These are phyloP conservation scores for Stratiomys singularior DNA, from an alignment of 2,888 invertebrate genomes.

Conservation along the genomic window DNA sequence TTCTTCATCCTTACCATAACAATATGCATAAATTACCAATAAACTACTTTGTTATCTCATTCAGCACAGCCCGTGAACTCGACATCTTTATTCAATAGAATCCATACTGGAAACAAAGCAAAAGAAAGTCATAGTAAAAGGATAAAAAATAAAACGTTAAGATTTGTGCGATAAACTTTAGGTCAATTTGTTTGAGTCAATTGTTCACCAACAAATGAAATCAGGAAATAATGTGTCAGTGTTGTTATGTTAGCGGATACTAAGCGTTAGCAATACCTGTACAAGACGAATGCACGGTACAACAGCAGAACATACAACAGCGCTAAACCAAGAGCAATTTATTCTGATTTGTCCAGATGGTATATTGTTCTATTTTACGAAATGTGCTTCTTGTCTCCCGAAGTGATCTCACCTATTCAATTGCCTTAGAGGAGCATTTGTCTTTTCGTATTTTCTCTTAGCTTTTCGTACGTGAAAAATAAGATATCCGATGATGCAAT, in stretches of 20 bases:
- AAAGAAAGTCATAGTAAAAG: too few species aligned
- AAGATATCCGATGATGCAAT: too few species aligned
- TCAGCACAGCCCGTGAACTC: neutral
- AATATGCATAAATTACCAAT: too few species aligned
- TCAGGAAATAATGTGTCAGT: neutral
- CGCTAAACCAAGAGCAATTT: neutral
- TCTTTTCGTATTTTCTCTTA: neutral
- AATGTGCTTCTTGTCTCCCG: neutral
- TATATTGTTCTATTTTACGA: neutral
- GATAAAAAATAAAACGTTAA: neutral
- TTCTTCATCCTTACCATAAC: too few species aligned
- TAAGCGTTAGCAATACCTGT: neutral
- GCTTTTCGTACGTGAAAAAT: too few species aligned
- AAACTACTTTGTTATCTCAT: too few species aligned
- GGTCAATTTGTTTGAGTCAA: conserved; percentile 9
- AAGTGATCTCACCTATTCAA: neutral
- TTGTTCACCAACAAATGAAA: neutral
- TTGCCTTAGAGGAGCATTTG: neutral
- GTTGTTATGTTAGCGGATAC: neutral
- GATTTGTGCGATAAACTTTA: conserved; percentile 2
- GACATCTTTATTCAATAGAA: neutral
- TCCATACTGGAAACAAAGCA: neutral
- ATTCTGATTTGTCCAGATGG: neutral
- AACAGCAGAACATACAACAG: neutral
- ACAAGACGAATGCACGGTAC: neutral